phyloP scores from a whole-genome alignment of 2,113 vertebrate genomes.

The Esox niger region DNA sequence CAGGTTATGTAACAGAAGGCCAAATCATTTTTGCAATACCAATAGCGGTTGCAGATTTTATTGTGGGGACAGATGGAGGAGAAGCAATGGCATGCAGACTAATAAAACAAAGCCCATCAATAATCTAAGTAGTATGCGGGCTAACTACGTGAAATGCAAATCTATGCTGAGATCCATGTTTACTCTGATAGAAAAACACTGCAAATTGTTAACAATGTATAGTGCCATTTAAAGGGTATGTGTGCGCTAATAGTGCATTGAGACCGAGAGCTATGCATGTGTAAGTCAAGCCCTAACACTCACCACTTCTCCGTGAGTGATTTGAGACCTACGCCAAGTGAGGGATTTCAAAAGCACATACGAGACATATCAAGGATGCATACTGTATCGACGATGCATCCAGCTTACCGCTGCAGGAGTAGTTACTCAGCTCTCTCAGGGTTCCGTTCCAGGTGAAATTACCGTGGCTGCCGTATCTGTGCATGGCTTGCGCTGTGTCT shows the following conservation, averaged over 20 bases:
- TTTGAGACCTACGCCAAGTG: no score
- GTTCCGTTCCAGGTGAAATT: slow-evolving; percentile 64
- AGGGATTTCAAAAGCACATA: no score
- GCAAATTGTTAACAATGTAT: no score
- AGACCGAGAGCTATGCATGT: slow-evolving; percentile 7
- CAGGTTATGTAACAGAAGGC: no score
- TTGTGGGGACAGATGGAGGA: slow-evolving; percentile 3
- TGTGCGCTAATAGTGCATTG: slow-evolving; percentile 4
- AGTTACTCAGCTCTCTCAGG: slow-evolving; percentile 44
- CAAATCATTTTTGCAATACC: slow-evolving; percentile 7
- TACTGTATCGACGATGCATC: slow-evolving; percentile 1
- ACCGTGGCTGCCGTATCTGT: slow-evolving; percentile 35
- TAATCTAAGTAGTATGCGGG: neutral
- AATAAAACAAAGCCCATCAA: neutral
- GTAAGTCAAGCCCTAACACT: no score
- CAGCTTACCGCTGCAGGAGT: slow-evolving; percentile 40
- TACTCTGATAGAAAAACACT: no score
- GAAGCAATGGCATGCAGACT: slow-evolving; percentile 15
- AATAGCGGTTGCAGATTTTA: slow-evolving; percentile 14
- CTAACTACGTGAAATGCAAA: no score
- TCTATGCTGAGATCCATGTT: no score
- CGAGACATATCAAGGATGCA: slow-evolving; percentile 33
- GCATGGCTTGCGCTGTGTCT: slow-evolving; percentile 42
- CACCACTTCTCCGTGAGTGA: no score
- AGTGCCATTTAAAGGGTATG: no score